Percentiles rank a stretch among this genome's conserved stretches.
phyloP scores from a whole-genome alignment of 2,888 invertebrate species.

The Dasysyrphus albostriatus region DNA sequence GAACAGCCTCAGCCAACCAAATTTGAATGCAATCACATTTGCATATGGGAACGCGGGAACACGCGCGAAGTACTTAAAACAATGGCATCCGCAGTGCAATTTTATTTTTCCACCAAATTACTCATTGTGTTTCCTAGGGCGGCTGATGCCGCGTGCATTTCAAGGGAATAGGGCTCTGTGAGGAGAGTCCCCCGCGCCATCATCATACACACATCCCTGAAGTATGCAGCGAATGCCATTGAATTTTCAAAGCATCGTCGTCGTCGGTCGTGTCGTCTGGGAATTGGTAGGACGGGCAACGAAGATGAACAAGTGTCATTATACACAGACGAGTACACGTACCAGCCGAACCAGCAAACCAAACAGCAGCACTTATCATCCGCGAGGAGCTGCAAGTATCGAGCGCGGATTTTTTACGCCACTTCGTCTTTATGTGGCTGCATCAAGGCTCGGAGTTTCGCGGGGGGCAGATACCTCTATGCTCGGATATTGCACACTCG shows the following conservation, averaged over 20 bases:
- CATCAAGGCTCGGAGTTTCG: background rate
- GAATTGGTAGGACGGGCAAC: background rate
- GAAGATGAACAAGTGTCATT: conserved; percentile 69
- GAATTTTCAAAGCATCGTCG: conserved; percentile 36
- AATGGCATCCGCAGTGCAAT: conserved; percentile 74
- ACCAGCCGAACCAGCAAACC: conserved; percentile 67
- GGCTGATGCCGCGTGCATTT: conserved; percentile 15
- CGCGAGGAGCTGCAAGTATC: conserved; percentile 50
- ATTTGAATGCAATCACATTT: conserved; percentile 73
- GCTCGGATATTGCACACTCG: conserved; percentile 48
- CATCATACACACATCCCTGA: conserved; percentile 51
- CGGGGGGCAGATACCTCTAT: background rate
- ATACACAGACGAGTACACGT: conserved; percentile 73
- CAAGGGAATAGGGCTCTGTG: conserved; percentile 8
- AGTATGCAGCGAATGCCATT: conserved; percentile 64
- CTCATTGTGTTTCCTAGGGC: conserved; percentile 67
- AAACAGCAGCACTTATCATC: conserved; percentile 69
- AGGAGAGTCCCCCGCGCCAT: background rate
- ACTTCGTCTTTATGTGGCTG: background rate
- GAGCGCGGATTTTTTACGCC: conserved; percentile 51
- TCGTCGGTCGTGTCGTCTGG: conserved; percentile 5
- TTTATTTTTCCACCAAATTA: conserved; percentile 76
- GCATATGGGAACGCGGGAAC: conserved; percentile 70
- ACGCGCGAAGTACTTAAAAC: conserved; percentile 67
- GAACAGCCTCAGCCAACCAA: conserved; percentile 24